Evolutionary conservation across 2,113 vertebrate species (phyloP).

Genomic region (Pomatostomus ruficeps): DNA sequence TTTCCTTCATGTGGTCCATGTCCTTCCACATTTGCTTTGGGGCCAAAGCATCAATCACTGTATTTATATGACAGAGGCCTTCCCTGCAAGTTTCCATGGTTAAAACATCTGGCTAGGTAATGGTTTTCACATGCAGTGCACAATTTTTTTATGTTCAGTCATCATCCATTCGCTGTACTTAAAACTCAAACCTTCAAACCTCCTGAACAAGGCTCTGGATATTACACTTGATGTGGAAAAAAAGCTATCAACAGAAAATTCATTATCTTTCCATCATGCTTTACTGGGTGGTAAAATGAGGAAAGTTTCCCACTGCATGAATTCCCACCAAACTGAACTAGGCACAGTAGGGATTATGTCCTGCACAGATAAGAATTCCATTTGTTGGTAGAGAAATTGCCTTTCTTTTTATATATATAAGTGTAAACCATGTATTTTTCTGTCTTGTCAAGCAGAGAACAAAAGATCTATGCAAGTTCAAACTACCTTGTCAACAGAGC

Average conservation of each 20-base stretch:
- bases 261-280: not conserved
- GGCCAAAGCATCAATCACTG: not conserved
- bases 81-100: not conserved
- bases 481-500: not conserved
- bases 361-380: not conserved
- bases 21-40: not conserved
- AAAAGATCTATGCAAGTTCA: not conserved
- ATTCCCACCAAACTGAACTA: not conserved
- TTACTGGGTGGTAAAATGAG: not conserved
- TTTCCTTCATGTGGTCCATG: not conserved
- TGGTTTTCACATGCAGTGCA: not conserved
- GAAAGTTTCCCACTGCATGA: not conserved
- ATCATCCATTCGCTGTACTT: not conserved
- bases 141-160: not conserved
- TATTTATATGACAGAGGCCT: not conserved
- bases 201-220: not conserved
- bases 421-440: not conserved
- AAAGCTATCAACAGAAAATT: not conserved
- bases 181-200: not conserved
- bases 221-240: not conserved
- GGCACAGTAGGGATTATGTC: not conserved
- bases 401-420: not conserved
- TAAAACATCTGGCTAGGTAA: not conserved
- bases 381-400: not conserved
- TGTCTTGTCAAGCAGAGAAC: not conserved